These are phyloP conservation scores for Thamnaconus septentrionalis DNA, from an alignment of 2,113 vertebrate genomes.

Conservation along the genomic window DNA sequence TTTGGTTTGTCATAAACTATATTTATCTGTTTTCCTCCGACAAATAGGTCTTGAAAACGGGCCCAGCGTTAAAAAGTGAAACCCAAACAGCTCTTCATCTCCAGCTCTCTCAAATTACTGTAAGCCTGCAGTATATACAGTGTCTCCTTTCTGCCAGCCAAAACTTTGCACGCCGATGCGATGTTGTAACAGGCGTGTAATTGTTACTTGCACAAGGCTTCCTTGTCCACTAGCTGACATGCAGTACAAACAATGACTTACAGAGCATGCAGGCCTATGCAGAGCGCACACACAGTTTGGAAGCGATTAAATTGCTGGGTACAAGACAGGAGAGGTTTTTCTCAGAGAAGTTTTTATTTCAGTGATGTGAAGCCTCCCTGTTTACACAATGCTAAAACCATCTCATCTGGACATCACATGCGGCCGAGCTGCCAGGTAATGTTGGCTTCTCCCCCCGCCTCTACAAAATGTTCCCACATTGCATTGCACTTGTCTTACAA, in stretches of 20 bases:
- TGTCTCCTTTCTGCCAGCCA: conserved; percentile 7
- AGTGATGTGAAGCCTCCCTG: neutral
- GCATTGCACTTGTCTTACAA: conserved; percentile 1
- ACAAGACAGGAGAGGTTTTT: neutral
- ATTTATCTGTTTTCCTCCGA: conserved; percentile 82
- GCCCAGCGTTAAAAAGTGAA: conserved; percentile 71
- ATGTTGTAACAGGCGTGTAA: conserved; percentile 20
- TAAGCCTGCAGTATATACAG: conserved; percentile 4
- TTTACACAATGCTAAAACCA: conserved; percentile 11
- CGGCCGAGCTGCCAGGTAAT: conserved; percentile 11
- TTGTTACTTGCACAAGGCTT: conserved; percentile 13
- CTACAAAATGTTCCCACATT: conserved; percentile 20
- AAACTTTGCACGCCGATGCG: conserved; percentile 25
- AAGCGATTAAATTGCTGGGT: neutral
- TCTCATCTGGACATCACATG: conserved; percentile 24
- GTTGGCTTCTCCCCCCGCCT: conserved; percentile 1
- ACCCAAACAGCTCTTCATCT: conserved; percentile 30
- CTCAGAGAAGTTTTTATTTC: neutral
- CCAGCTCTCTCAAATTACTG: conserved; percentile 15
- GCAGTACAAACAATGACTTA: neutral
- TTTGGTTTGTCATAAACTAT: conserved; percentile 89
- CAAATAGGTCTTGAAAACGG: conserved; percentile 85
- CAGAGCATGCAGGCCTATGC: neutral
- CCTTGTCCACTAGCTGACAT: conserved; percentile 19
- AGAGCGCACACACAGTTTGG: neutral